These are phyloP conservation scores for Carcinoscorpius rotundicauda DNA, from an alignment of 1,140 invertebrate genomes.

Conservation along the genomic window DNA sequence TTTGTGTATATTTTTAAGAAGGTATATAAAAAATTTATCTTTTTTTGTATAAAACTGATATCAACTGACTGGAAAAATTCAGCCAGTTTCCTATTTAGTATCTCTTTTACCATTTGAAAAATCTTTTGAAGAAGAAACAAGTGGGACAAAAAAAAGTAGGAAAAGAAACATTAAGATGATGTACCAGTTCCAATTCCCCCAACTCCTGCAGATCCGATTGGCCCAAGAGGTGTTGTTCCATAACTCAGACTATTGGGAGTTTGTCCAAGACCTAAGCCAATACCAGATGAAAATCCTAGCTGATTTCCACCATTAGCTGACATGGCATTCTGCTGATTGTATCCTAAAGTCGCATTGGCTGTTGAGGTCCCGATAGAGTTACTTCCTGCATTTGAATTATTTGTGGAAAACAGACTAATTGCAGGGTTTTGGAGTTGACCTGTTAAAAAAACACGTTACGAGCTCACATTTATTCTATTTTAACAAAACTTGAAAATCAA, in stretches of 20 bases:
- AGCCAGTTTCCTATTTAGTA: too few species aligned
- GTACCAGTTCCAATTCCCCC: constrained; percentile 31
- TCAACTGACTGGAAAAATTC: too few species aligned
- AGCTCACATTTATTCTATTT: too few species aligned
- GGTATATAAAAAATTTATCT: too few species aligned
- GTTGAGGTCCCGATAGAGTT: constrained; percentile 19
- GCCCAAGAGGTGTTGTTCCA: constrained; percentile 22
- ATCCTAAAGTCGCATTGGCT: constrained; percentile 17
- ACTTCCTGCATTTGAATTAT: constrained; percentile 24
- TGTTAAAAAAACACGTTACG: background rate
- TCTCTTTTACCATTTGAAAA: too few species aligned
- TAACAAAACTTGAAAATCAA: too few species aligned
- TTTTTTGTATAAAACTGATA: too few species aligned
- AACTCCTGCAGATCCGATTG: constrained; percentile 40
- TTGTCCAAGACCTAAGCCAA: constrained; percentile 16
- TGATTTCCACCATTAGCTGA: constrained; percentile 12
- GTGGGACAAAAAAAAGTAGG: background rate
- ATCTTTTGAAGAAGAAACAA: background rate
- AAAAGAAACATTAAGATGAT: background rate
- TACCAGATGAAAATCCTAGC: constrained; percentile 16
- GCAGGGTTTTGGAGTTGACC: constrained; percentile 43
- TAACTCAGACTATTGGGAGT: constrained; percentile 16
- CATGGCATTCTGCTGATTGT: constrained; percentile 12
- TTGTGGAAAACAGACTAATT: constrained; percentile 36
- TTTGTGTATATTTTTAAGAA: too few species aligned